Percentiles rank a stretch among this genome's conserved stretches.
Evolutionary conservation across 1,140 invertebrate species (phyloP).

Genomic region (Archegozetes longisetosus): DNA sequence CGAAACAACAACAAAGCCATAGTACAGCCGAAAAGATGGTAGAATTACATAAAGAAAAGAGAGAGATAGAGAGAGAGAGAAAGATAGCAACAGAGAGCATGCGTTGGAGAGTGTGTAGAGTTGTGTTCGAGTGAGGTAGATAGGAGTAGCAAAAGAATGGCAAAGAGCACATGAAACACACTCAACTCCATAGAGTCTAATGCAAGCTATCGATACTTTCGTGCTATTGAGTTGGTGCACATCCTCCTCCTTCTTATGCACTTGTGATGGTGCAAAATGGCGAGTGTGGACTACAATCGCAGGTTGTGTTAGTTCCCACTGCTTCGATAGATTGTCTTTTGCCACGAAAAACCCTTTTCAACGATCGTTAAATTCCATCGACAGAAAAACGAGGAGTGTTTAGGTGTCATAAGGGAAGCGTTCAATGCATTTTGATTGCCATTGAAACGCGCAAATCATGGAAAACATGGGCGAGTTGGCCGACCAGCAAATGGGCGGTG

Average conservation of each 20-base stretch:
- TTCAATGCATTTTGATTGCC: conserved; percentile 18
- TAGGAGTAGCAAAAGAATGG: conserved; percentile 28
- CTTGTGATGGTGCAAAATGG: conserved; percentile 19
- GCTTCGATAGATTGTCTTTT: conserved; percentile 3
- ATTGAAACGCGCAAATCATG: conserved; percentile 23
- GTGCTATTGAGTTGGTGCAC: neutral
- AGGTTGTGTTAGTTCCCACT: conserved; percentile 9
- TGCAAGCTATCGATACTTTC: too few species aligned
- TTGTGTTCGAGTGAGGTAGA: neutral
- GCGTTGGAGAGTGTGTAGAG: too few species aligned
- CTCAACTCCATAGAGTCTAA: too few species aligned
- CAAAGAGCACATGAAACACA: conserved; percentile 24
- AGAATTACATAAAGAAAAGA: neutral
- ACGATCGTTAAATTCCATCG: neutral
- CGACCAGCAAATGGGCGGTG: conserved; percentile 30
- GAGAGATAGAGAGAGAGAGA: neutral
- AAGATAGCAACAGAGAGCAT: neutral
- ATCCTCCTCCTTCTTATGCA: neutral
- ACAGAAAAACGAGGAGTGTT: neutral
- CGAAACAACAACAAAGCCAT: neutral
- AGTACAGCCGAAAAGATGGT: neutral
- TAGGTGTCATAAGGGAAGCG: neutral
- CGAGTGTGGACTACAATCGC: conserved; percentile 26
- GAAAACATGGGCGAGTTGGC: conserved; percentile 34
- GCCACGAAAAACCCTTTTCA: neutral